phyloP scores from a whole-genome alignment of 2,113 vertebrate genomes.

The Ibidorhyncha struthersii region DNA sequence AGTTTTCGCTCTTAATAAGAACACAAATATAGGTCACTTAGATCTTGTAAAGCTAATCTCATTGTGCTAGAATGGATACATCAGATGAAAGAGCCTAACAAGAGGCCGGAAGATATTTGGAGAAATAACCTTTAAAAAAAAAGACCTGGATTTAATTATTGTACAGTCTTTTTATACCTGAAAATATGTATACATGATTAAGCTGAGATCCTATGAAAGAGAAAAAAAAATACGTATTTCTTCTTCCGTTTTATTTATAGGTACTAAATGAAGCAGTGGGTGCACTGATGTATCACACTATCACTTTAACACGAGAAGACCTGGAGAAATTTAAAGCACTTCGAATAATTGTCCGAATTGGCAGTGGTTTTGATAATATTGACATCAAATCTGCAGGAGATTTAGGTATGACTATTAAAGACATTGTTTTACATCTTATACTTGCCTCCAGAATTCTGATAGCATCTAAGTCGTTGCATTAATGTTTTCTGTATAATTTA shows the following conservation, averaged over 20 bases:
- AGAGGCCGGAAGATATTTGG: neutral
- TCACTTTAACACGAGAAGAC: constrained; percentile 96
- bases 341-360: constrained; percentile 96
- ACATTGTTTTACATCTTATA: neutral
- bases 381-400: constrained; percentile 98
- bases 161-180: neutral
- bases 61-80: neutral
- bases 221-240: neutral
- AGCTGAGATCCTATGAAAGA: neutral
- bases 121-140: neutral
- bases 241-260: constrained; percentile 63
- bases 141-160: neutral
- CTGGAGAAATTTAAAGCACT: constrained; percentile 99
- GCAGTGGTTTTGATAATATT: constrained; percentile 98
- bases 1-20: neutral
- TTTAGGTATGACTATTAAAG: constrained; percentile 79
- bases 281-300: constrained; percentile 98
- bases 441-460: neutral
- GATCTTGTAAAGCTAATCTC: neutral
- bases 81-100: neutral
- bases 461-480: neutral
- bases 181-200: neutral
- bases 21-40: neutral
- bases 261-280: constrained; percentile 98
- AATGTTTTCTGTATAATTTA: neutral